These are phyloP conservation scores for Chymomyza amoena DNA, from an alignment of 2,888 invertebrate species.

Conservation along the genomic window DNA sequence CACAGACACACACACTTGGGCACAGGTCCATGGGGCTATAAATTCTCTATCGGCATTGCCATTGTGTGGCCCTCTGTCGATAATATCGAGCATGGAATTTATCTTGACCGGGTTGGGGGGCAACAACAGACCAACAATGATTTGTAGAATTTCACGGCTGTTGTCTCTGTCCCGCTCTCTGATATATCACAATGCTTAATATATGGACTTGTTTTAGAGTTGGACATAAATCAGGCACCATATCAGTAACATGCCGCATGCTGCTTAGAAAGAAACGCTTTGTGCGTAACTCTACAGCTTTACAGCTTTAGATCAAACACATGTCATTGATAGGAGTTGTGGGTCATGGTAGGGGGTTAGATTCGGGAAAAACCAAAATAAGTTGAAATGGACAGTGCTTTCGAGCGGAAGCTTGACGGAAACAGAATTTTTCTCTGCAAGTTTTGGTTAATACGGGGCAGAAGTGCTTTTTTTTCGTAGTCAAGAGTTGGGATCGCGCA, in stretches of 20 bases:
- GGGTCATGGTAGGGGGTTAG: neutral
- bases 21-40: constrained; percentile 61
- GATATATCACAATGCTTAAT: constrained; percentile 46
- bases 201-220: constrained; percentile 59
- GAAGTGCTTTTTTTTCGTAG: too few relatives aligned
- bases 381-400: too few relatives aligned
- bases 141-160: constrained; percentile 65
- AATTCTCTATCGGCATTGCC: constrained; percentile 67
- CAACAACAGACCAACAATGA: constrained; percentile 20
- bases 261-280: neutral
- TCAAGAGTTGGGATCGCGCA: too few relatives aligned
- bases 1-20: constrained; percentile 17
- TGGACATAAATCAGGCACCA: constrained; percentile 56
- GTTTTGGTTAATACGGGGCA: too few relatives aligned
- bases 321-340: neutral
- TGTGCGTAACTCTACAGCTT: neutral
- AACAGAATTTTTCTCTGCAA: too few relatives aligned
- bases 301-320: neutral
- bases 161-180: constrained; percentile 46
- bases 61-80: constrained; percentile 65
- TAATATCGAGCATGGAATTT: constrained; percentile 66
- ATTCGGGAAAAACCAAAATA: neutral
- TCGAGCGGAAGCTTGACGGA: too few relatives aligned
- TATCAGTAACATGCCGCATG: neutral
- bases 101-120: constrained; percentile 49